These are phyloP conservation scores for Ommatoiulus sabulosus DNA, from an alignment of 2,888 invertebrate genomes.

Conservation along the genomic window DNA sequence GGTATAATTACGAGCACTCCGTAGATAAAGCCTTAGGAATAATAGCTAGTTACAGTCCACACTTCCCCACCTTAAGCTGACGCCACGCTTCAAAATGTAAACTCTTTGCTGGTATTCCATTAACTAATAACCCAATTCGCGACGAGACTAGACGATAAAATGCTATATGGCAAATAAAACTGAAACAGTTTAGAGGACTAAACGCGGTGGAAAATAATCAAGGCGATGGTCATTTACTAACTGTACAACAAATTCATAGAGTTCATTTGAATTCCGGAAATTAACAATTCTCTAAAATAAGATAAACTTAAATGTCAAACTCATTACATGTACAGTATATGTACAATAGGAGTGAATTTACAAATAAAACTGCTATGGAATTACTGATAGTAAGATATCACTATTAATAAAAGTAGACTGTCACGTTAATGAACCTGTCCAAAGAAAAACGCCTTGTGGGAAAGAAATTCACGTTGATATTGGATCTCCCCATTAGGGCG, in stretches of 20 bases:
- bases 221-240: neutral
- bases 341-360: no score
- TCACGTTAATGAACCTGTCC: no score
- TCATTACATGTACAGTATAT: no score
- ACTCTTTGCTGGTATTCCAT: neutral
- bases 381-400: no score
- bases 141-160: constrained; percentile 1
- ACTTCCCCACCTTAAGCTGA: neutral
- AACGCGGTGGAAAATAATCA: neutral
- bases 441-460: no score
- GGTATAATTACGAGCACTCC: constrained; percentile 15
- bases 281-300: neutral
- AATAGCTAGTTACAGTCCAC: neutral
- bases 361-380: no score
- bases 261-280: neutral
- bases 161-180: neutral
- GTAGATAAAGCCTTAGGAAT: neutral
- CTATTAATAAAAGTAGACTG: no score
- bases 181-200: neutral
- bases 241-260: neutral
- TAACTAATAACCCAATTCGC: constrained; percentile 9
- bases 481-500: no score
- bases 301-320: neutral
- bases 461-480: no score
- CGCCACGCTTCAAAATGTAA: neutral